phyloP scores from a whole-genome alignment of 1,140 invertebrate genomes.

The Charaxes varanes region DNA sequence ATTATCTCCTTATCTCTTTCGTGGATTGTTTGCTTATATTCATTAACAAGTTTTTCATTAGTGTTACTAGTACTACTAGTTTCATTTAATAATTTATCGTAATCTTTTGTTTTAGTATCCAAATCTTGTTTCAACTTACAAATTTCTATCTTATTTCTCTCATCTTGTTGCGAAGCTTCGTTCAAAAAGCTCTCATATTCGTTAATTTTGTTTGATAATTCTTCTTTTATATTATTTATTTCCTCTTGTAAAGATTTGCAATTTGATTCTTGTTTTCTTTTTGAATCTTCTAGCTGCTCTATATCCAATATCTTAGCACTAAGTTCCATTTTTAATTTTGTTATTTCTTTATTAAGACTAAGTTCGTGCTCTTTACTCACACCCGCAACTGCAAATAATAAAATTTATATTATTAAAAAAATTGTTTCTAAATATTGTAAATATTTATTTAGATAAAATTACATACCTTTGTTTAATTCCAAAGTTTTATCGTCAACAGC shows the following conservation, averaged over 20 bases:
- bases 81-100: slow-evolving; percentile 51
- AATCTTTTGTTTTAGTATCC: slow-evolving; percentile 54
- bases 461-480: slow-evolving; percentile 67
- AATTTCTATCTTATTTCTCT: slow-evolving; percentile 60
- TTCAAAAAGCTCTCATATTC: slow-evolving; percentile 65
- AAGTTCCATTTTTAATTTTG: slow-evolving; percentile 75
- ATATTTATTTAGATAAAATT: neutral
- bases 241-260: slow-evolving; percentile 61
- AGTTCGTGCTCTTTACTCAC: slow-evolving; percentile 67
- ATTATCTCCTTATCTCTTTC: slow-evolving; percentile 67
- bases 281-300: slow-evolving; percentile 65
- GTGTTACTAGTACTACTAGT: slow-evolving; percentile 33
- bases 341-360: slow-evolving; percentile 72
- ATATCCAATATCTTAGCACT: slow-evolving; percentile 73
- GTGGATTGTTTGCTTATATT: slow-evolving; percentile 62
- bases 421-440: neutral
- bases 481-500: slow-evolving; percentile 65
- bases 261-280: slow-evolving; percentile 68
- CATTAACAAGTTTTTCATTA: slow-evolving; percentile 58
- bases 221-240: slow-evolving; percentile 50
- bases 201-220: slow-evolving; percentile 55
- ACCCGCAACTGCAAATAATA: slow-evolving; percentile 55
- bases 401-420: slow-evolving; percentile 10
- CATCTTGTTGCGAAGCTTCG: slow-evolving; percentile 59
- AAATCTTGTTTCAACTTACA: slow-evolving; percentile 57